Base-by-base conservation (phyloP, 2,888 invertebrate genomes). In the Mylabris sibirica region DNA sequence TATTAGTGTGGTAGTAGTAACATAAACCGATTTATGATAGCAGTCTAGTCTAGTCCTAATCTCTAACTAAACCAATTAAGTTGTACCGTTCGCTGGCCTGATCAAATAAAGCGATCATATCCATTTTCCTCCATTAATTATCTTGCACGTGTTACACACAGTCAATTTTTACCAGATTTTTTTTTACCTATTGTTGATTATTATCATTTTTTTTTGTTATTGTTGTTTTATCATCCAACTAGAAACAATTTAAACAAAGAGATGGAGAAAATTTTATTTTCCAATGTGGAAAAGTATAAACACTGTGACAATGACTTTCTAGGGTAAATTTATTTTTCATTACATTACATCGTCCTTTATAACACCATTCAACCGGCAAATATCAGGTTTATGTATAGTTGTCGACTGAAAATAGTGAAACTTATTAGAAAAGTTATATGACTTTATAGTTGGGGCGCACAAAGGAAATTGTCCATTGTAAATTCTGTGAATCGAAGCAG, bases 321-420 rank as follows among this genome's bases (percentile, higher is more conserved):
- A 3, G 65, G 70, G 66, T 68, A 69, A 72, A 72, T 72, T 72
- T 70, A 68, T 72, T 70, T 72, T 72, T 72, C 72, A 72, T 72
- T 72, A 72, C 24, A 22, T 67, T 65, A 60, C 57, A 68, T 67
- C 64, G 65, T 65, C 70, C 68, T 70, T 68, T 72, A 70, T 72
- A 69, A 64, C 66, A 64, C 66, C 38, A 68, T 69, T 65, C 72
- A 72, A 57, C 24, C 24, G 14, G 69, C 64, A 68, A 70, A 66
- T 69, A 69, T 60, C 67, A 24, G 20, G 24, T 14, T 11, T 20
- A 60, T 60, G 63, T 67, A 70, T 62, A 3, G 30, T 5, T 30
- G 30, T n/a, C n/a, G n/a, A n/a, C n/a, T n/a, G n/a, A n/a, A n/a
- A n/a, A n/a, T n/a, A n/a, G n/a, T n/a, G n/a, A n/a, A n/a, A n/a